Percentiles rank a stretch among this genome's conserved stretches.
Evolutionary conservation across 2,888 invertebrate genomes (phyloP).

Genomic region (Apomyelois bistriatella): DNA sequence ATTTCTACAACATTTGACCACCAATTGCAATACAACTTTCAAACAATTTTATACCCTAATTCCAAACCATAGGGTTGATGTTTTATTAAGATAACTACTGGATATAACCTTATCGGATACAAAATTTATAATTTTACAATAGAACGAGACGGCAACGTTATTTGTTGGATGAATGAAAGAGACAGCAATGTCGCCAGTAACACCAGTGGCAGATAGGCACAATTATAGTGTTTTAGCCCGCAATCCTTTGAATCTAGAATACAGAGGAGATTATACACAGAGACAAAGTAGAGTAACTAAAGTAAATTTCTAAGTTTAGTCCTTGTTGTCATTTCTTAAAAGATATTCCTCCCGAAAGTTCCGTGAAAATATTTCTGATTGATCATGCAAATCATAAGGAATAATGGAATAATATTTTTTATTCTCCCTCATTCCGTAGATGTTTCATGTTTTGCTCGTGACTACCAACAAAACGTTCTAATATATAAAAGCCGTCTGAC

Average conservation of each 20-base stretch:
- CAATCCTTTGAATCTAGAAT: conserved; percentile 8
- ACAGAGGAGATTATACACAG: neutral
- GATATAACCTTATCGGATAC: neutral
- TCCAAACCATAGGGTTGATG: neutral
- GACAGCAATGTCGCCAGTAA: conserved; percentile 60
- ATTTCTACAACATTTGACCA: conserved; percentile 10
- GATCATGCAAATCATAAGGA: no score
- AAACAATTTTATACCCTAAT: neutral
- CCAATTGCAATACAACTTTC: neutral
- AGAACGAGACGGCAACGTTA: conserved; percentile 30
- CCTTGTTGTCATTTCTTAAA: no score
- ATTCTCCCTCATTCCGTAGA: no score
- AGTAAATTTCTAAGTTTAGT: no score
- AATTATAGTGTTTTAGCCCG: conserved; percentile 11
- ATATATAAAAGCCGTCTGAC: no score
- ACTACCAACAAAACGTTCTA: no score
- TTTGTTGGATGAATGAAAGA: conserved; percentile 38
- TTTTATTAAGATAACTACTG: neutral
- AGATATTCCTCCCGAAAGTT: no score
- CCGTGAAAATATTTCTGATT: no score
- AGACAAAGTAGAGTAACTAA: neutral
- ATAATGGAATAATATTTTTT: no score
- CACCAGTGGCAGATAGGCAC: conserved; percentile 58
- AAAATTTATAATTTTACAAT: conserved; percentile 9
- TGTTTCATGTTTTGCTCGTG: no score